Percentiles rank a stretch among this genome's conserved stretches.
These are phyloP conservation scores for Diloba caeruleocephala DNA, from an alignment of 2,888 invertebrate genomes.

Conservation along the genomic window DNA sequence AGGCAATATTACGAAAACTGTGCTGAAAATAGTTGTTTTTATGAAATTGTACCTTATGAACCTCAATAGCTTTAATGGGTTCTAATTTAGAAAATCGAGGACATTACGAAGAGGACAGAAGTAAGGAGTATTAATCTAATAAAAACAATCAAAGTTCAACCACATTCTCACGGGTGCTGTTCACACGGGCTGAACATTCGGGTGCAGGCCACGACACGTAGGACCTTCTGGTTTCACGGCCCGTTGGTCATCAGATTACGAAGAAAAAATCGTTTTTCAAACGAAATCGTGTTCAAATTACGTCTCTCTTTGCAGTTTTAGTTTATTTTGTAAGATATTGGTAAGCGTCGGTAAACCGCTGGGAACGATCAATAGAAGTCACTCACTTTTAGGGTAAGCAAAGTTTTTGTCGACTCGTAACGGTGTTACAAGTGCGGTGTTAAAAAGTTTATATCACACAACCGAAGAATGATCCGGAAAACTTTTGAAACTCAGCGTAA, in stretches of 20 bases:
- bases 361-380: slow-evolving; percentile 53
- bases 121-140: slow-evolving; percentile 37
- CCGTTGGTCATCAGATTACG: slow-evolving; percentile 70
- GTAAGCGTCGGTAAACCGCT: slow-evolving; percentile 57
- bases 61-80: too few species aligned
- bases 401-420: slow-evolving; percentile 29
- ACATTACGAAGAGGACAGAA: slow-evolving; percentile 7
- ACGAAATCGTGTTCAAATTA: slow-evolving; percentile 57
- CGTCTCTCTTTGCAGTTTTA: slow-evolving; percentile 51
- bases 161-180: slow-evolving; percentile 80
- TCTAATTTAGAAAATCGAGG: slow-evolving; percentile 14
- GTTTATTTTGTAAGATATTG: slow-evolving; percentile 58
- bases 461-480: not conserved
- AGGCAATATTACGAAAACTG: too few species aligned
- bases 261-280: slow-evolving; percentile 57
- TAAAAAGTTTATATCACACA: not conserved
- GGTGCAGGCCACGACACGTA: slow-evolving; percentile 72
- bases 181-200: slow-evolving; percentile 75
- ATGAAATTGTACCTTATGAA: too few species aligned
- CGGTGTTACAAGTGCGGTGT: slow-evolving; percentile 45
- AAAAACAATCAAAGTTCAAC: slow-evolving; percentile 64
- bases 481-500: slow-evolving; percentile 1
- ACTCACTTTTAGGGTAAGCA: slow-evolving; percentile 40
- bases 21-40: not conserved
- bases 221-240: slow-evolving; percentile 81